Evolutionary conservation across 23 tunicate species (phyloP).

Genomic region (Styela clava): DNA sequence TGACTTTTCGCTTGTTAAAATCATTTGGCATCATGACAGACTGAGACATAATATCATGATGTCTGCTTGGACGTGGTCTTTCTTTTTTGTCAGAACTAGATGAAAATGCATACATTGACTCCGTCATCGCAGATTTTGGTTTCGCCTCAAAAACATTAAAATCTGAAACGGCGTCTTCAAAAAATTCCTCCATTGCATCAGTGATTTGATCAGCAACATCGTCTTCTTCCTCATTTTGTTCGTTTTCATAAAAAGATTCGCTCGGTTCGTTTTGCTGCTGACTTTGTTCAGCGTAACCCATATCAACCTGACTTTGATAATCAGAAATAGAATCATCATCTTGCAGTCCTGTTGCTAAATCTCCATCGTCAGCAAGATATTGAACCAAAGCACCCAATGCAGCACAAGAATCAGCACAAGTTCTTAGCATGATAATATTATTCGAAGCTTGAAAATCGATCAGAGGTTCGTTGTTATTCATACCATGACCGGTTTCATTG

Average conservation of each 20-base stretch:
- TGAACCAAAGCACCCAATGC: constrained; percentile 44
- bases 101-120: neutral
- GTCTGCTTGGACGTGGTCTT: neutral
- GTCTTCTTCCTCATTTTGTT: neutral
- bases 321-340: constrained; percentile 15
- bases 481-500: neutral
- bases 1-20: neutral
- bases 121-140: neutral
- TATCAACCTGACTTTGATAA: neutral
- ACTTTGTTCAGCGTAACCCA: neutral
- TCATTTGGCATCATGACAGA: constrained; percentile 3
- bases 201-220: constrained; percentile 17
- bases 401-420: constrained; percentile 85
- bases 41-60: constrained; percentile 9
- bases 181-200: constrained; percentile 44
- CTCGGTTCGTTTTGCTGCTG: neutral
- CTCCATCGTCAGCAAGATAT: constrained; percentile 71
- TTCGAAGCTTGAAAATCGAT: constrained; percentile 47
- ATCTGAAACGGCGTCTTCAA: constrained; percentile 3
- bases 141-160: neutral
- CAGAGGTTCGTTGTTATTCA: constrained; percentile 25
- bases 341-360: constrained; percentile 7
- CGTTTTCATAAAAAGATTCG: neutral
- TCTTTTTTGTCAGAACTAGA: neutral
- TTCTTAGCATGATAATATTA: constrained; percentile 39